These are phyloP conservation scores for Endotricha flammealis DNA, from an alignment of 2,888 invertebrate species.

Conservation along the genomic window DNA sequence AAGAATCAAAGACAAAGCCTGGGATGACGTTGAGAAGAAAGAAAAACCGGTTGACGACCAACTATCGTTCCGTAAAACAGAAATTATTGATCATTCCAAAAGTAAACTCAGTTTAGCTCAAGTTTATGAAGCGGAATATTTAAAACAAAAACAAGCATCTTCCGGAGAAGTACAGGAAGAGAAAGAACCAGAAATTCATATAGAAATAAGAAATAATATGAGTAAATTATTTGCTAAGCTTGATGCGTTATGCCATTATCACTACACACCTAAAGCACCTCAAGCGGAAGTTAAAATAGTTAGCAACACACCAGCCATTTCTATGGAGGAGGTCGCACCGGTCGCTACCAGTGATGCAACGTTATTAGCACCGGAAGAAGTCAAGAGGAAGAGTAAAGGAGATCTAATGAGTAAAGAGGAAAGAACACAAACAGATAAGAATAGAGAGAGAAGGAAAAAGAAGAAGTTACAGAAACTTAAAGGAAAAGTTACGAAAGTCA, in stretches of 20 bases:
- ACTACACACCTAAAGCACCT: slow-evolving; percentile 93
- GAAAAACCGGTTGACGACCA: slow-evolving; percentile 90
- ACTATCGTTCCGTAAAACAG: slow-evolving; percentile 90
- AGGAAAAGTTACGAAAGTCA: slow-evolving; percentile 60
- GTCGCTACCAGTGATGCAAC: slow-evolving; percentile 90
- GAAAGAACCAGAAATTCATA: slow-evolving; percentile 86
- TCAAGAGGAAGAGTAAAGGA: slow-evolving; percentile 80
- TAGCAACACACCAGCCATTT: slow-evolving; percentile 92
- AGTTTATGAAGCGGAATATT: slow-evolving; percentile 94
- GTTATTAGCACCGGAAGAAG: slow-evolving; percentile 94
- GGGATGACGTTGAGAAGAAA: slow-evolving; percentile 95
- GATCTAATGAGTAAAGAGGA: slow-evolving; percentile 85
- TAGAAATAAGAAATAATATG: slow-evolving; percentile 87
- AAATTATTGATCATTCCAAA: slow-evolving; percentile 94
- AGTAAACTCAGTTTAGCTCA: slow-evolving; percentile 95
- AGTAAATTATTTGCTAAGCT: slow-evolving; percentile 87
- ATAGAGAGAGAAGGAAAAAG: slow-evolving; percentile 91
- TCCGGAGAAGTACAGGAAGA: slow-evolving; percentile 78
- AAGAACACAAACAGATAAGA: slow-evolving; percentile 90
- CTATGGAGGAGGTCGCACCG: slow-evolving; percentile 97
- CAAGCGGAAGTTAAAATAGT: slow-evolving; percentile 93
- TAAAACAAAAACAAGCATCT: slow-evolving; percentile 80
- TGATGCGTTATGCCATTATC: slow-evolving; percentile 95
- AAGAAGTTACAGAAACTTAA: slow-evolving; percentile 84
- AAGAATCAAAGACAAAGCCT: slow-evolving; percentile 94